phyloP scores from a whole-genome alignment of 1,140 invertebrate genomes.

The Subanguina moxae region DNA sequence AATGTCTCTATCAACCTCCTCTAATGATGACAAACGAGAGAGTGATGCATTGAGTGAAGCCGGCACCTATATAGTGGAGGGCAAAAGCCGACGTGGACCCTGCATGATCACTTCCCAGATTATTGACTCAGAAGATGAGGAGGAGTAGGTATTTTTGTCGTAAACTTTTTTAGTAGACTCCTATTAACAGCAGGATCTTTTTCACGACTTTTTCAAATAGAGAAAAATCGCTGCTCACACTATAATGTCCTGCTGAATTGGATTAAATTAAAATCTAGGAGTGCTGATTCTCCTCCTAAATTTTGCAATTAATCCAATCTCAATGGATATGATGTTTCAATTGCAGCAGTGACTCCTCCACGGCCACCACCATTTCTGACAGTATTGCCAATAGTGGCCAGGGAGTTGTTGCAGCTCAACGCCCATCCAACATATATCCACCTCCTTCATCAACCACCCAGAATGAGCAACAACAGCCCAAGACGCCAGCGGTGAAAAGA shows the following conservation, averaged over 20 bases:
- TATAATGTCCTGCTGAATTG: too few species aligned
- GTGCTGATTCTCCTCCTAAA: too few species aligned
- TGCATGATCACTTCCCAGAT: not conserved
- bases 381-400: not conserved
- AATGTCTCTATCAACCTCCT: conserved; percentile 1
- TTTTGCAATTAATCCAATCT: too few species aligned
- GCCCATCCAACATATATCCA: not conserved
- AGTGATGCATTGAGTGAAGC: conserved; percentile 42
- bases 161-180: too few species aligned
- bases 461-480: conserved; percentile 1
- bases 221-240: too few species aligned
- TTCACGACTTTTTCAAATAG: too few species aligned
- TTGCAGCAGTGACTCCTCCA: not conserved
- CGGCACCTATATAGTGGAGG: conserved; percentile 42
- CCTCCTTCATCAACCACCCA: not conserved
- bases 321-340: too few species aligned
- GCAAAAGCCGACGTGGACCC: not conserved
- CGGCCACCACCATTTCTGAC: conserved; percentile 3
- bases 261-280: too few species aligned
- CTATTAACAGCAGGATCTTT: too few species aligned
- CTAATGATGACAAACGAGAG: conserved; percentile 20
- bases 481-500: conserved; percentile 3
- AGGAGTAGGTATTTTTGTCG: not conserved
- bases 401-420: conserved; percentile 2
- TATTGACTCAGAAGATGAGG: conserved; percentile 1